Conservation (phyloP, 2,797 vertebrate species). For the Crenuchus spilurus region DNA sequence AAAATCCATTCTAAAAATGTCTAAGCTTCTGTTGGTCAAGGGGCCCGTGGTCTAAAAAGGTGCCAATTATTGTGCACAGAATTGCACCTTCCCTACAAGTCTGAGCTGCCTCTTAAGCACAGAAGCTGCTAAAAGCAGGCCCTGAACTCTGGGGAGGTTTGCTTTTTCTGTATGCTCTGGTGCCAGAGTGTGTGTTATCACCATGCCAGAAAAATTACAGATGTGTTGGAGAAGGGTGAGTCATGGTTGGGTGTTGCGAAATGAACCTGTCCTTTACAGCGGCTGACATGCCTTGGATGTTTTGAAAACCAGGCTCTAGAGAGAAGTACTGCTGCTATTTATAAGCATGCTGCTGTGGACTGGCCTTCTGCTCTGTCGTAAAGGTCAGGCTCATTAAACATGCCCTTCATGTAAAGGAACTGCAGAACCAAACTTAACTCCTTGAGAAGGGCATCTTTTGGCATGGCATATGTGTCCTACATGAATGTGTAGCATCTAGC, state of each 20-base stretch:
- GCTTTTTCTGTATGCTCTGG: slow-evolving; percentile 43
- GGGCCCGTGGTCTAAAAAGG: slow-evolving; percentile 6
- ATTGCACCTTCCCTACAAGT: slow-evolving; percentile 46
- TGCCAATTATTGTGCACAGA: slow-evolving; percentile 6
- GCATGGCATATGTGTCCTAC: slow-evolving; percentile 13
- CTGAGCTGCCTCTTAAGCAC: slow-evolving; percentile 57
- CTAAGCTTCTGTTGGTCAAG: not conserved
- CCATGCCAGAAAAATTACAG: slow-evolving; percentile 61
- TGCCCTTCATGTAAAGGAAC: slow-evolving; percentile 45
- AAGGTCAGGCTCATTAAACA: slow-evolving; percentile 74
- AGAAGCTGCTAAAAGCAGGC: slow-evolving; percentile 60
- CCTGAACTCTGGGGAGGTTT: slow-evolving; percentile 59
- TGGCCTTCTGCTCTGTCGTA: slow-evolving; percentile 54
- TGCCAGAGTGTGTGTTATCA: slow-evolving; percentile 60
- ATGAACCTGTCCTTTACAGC: slow-evolving; percentile 36
- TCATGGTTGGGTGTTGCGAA: slow-evolving; percentile 55
- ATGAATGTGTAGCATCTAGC: not conserved
- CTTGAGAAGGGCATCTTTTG: slow-evolving; percentile 28
- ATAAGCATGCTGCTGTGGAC: slow-evolving; percentile 56
- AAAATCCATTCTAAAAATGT: not conserved
- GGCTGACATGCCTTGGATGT: slow-evolving; percentile 57
- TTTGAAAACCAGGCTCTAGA: slow-evolving; percentile 44
- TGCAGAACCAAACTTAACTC: slow-evolving; percentile 5
- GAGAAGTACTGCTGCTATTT: slow-evolving; percentile 61
- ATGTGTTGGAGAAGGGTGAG: slow-evolving; percentile 57